Percentiles rank a stretch among this genome's conserved stretches.
These are phyloP conservation scores for Platycnemis pennipes DNA, from an alignment of 2,888 invertebrate genomes.

Conservation along the genomic window DNA sequence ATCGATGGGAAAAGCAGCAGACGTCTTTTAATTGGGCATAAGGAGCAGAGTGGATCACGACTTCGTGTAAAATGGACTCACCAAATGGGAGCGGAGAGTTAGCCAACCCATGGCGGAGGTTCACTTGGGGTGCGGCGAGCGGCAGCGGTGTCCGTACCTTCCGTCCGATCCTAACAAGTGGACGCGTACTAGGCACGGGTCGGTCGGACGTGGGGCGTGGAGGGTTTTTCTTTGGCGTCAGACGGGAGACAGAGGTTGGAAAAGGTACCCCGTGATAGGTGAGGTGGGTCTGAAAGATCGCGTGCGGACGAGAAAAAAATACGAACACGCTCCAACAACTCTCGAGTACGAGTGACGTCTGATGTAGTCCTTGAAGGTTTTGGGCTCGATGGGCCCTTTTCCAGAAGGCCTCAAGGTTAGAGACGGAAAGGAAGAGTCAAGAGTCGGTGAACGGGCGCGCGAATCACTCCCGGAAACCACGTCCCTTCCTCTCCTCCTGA, in stretches of 20 bases:
- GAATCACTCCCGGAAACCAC: too few species aligned
- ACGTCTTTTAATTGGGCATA: not conserved
- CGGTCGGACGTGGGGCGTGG: not conserved
- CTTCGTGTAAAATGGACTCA: not conserved
- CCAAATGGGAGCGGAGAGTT: conserved; percentile 64
- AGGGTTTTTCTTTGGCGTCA: not conserved
- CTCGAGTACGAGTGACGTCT: not conserved
- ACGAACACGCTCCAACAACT: not conserved
- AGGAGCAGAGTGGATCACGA: not conserved
- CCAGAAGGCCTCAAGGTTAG: not conserved
- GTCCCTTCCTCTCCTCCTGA: too few species aligned
- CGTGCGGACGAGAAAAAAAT: not conserved
- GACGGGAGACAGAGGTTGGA: not conserved
- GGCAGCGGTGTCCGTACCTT: not conserved
- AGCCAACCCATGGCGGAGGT: conserved; percentile 54
- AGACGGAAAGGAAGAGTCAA: not conserved
- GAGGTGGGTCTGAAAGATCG: not conserved
- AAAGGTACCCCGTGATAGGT: not conserved
- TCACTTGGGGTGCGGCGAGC: not conserved
- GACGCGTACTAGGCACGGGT: not conserved
- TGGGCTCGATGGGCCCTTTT: not conserved
- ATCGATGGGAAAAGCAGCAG: not conserved
- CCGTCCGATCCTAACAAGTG: not conserved
- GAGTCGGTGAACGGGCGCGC: not conserved
- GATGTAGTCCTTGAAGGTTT: not conserved